These are phyloP conservation scores for Rhingia campestris DNA, from an alignment of 2,888 invertebrate species.

Conservation along the genomic window DNA sequence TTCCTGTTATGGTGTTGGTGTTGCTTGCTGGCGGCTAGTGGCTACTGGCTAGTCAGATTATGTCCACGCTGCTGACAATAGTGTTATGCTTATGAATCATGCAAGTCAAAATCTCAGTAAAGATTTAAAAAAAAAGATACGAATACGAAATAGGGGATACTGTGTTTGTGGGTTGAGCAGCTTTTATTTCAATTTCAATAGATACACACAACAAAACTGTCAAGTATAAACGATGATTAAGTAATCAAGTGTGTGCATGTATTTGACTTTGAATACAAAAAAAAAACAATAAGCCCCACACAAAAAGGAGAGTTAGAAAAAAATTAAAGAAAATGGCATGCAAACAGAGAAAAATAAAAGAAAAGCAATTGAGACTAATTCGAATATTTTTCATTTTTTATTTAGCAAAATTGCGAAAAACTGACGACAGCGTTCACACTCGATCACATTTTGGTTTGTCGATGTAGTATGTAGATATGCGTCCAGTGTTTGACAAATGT, in stretches of 20 bases:
- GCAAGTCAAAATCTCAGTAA: not conserved
- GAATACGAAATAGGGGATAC: not conserved
- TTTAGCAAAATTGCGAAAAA: slow-evolving; percentile 21
- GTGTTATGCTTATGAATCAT: slow-evolving; percentile 30
- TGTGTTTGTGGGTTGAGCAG: not conserved
- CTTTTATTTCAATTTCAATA: not conserved
- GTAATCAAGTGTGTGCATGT: slow-evolving; percentile 23
- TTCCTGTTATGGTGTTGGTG: slow-evolving; percentile 12
- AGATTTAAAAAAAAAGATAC: not conserved
- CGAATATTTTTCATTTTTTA: slow-evolving; percentile 26
- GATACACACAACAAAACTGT: slow-evolving; percentile 2
- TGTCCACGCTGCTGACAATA: slow-evolving; percentile 6
- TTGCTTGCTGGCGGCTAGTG: not conserved
- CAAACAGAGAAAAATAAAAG: not conserved
- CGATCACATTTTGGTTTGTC: slow-evolving; percentile 1
- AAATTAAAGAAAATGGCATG: not conserved
- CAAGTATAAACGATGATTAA: slow-evolving; percentile 37
- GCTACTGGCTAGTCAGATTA: not conserved
- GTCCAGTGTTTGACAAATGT: not conserved
- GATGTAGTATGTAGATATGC: too few relatives aligned
- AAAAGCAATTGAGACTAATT: slow-evolving; percentile 37
- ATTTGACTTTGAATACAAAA: too few relatives aligned
- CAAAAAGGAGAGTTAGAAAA: not conserved
- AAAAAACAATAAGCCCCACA: too few relatives aligned
- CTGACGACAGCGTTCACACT: slow-evolving; percentile 14